Conservation (phyloP, 37 sponge, comb jelly and placozoan species). For the Halisarca cf. caerulea region DNA sequence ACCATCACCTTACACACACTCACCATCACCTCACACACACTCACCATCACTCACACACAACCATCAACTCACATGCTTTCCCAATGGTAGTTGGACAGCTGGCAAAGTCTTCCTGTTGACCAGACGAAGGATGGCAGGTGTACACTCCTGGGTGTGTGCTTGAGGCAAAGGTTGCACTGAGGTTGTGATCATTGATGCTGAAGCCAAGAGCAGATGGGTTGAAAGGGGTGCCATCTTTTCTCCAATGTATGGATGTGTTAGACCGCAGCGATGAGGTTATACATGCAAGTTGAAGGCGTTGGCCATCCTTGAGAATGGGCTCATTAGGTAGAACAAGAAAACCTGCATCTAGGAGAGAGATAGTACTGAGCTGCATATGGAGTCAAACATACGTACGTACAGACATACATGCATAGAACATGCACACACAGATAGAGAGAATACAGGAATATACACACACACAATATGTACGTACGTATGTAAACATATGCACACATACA, state of each 20-base stretch:
- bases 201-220: background rate
- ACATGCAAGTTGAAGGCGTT: background rate
- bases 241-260: background rate
- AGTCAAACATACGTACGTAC: background rate
- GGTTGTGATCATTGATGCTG: background rate
- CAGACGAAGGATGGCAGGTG: background rate
- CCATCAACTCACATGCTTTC: background rate
- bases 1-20: too few species aligned
- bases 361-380: background rate
- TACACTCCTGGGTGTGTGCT: background rate
- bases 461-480: background rate
- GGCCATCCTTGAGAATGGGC: background rate
- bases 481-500: background rate
- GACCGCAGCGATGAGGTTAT: background rate
- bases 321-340: background rate
- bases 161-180: background rate
- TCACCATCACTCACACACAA: background rate
- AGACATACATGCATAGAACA: too few species aligned
- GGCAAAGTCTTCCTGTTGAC: background rate
- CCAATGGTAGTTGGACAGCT: background rate
- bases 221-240: background rate
- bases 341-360: background rate
- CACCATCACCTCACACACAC: background rate
- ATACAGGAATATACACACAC: background rate
- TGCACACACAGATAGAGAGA: background rate